Percentiles rank a stretch among this genome's conserved stretches.
Evolutionary conservation across 2,113 vertebrate species (phyloP).

Genomic region (Tragelaphus buxtoni): DNA sequence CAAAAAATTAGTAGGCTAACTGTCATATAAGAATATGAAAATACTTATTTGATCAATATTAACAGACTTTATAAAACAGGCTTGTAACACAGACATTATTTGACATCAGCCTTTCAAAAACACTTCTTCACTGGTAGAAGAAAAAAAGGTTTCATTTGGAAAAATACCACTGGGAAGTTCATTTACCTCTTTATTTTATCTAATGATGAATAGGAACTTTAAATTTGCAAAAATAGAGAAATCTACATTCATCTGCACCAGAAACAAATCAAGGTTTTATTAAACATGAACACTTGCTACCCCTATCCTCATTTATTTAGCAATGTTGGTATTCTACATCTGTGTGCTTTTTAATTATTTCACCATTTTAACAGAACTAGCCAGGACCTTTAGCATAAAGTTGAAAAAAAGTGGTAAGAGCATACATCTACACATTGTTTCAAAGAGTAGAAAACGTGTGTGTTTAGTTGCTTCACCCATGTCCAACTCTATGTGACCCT

Average conservation of each 20-base stretch:
- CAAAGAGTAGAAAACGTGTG: accelerated
- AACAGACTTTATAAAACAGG: slow-evolving; percentile 67
- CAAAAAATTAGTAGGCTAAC: slow-evolving; percentile 78
- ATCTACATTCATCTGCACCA: background rate
- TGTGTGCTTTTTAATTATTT: background rate
- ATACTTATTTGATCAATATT: slow-evolving; percentile 78
- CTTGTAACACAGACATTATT: slow-evolving; percentile 31
- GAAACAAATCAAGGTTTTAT: slow-evolving; percentile 35
- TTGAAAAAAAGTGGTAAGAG: background rate
- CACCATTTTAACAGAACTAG: background rate
- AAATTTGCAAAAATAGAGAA: slow-evolving; percentile 41
- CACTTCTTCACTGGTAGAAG: background rate
- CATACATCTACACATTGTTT: background rate
- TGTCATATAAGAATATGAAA: slow-evolving; percentile 71
- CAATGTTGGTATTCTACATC: background rate
- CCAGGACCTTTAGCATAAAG: background rate
- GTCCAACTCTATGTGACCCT: background rate
- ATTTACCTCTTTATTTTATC: slow-evolving; percentile 2
- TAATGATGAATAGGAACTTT: slow-evolving; percentile 53
- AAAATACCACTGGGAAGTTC: background rate
- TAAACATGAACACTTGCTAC: slow-evolving; percentile 30
- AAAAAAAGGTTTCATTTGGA: background rate
- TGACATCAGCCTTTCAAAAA: slow-evolving; percentile 54
- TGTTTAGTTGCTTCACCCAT: background rate
- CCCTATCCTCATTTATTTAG: slow-evolving; percentile 31